phyloP scores from a whole-genome alignment of 2,113 vertebrate genomes.

The Catharus fuscescens region DNA sequence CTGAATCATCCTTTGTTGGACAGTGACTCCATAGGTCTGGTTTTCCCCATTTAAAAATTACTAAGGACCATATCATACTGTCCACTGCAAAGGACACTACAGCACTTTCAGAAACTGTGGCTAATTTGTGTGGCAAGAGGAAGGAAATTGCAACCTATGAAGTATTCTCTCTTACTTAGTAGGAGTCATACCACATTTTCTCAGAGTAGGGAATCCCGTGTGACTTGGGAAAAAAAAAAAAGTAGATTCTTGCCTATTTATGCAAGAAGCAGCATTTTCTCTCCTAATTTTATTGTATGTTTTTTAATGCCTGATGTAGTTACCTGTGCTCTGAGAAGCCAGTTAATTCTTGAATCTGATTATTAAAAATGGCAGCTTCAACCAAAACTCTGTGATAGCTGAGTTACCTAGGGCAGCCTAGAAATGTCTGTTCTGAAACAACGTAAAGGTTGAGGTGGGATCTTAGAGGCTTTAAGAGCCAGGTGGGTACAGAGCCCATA shows the following conservation, averaged over 20 bases:
- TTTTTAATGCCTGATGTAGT: background rate
- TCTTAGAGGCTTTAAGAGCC: background rate
- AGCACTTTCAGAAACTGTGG: background rate
- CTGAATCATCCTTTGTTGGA: background rate
- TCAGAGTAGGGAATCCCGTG: background rate
- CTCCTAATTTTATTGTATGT: background rate
- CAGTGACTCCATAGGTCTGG: constrained; percentile 10
- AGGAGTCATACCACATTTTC: background rate
- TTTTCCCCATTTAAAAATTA: background rate
- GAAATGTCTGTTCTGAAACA: background rate
- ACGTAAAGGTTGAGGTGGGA: background rate
- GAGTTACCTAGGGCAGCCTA: background rate
- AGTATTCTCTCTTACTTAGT: background rate
- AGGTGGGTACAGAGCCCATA: fast-evolving
- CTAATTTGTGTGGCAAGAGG: background rate
- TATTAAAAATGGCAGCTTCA: background rate
- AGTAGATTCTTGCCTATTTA: background rate
- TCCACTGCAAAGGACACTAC: background rate
- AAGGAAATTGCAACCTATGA: background rate
- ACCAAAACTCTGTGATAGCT: background rate
- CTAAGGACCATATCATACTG: background rate
- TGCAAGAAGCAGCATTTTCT: background rate
- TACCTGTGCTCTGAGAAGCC: background rate
- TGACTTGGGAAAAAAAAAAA: background rate
- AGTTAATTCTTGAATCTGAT: background rate